phyloP scores from a whole-genome alignment of 2,113 vertebrate genomes.

The Pungitius pungitius region DNA sequence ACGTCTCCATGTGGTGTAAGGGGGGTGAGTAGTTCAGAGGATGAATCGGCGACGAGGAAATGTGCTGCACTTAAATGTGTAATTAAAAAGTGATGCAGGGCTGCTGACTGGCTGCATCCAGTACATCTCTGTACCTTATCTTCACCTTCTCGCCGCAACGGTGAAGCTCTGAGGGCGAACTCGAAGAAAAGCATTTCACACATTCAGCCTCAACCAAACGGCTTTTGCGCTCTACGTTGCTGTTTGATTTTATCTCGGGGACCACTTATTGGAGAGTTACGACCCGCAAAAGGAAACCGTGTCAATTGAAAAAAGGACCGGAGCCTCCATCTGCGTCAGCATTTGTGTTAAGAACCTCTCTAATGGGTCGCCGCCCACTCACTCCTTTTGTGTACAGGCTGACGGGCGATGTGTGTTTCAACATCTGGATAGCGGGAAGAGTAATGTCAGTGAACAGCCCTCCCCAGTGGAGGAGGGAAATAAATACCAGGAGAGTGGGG shows the following conservation, averaged over 20 bases:
- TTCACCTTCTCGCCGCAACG: neutral
- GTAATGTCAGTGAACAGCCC: constrained; percentile 45
- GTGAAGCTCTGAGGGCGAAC: neutral
- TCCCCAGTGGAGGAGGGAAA: constrained; percentile 36
- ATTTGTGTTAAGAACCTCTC: constrained; percentile 31
- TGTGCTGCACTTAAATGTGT: constrained; percentile 1
- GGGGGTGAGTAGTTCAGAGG: neutral
- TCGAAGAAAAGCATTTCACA: constrained; percentile 5
- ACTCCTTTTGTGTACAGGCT: constrained; percentile 37
- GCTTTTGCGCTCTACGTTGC: neutral
- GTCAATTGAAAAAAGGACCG: constrained; percentile 15
- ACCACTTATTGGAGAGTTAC: constrained; percentile 5
- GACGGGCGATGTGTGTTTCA: constrained; percentile 61
- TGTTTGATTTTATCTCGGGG: constrained; percentile 22
- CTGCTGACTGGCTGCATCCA: neutral
- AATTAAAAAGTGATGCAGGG: constrained; percentile 10
- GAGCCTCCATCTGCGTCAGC: neutral
- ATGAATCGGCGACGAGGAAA: neutral
- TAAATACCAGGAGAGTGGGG: constrained; percentile 57
- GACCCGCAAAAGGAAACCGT: constrained; percentile 1
- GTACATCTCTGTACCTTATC: neutral
- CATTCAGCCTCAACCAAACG: constrained; percentile 1
- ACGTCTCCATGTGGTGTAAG: neutral
- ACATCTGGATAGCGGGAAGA: constrained; percentile 71
- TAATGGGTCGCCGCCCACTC: constrained; percentile 41